Evolutionary conservation across 1,140 invertebrate genomes (phyloP), one percentile per base, ranked within the genome.

Genomic region (Penaeus japonicus): DNA sequence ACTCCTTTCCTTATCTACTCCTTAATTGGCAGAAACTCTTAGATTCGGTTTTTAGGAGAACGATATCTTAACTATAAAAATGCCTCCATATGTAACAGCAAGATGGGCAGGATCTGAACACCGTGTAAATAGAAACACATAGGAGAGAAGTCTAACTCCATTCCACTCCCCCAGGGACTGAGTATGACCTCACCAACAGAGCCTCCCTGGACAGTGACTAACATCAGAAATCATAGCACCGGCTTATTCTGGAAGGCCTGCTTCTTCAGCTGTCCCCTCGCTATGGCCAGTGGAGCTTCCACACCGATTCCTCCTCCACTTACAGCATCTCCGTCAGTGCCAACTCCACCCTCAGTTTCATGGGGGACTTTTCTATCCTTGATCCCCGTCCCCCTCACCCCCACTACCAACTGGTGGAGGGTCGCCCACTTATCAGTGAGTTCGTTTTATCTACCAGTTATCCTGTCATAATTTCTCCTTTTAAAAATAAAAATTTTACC

Each of bases 351-450:
- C 75, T 89, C 27, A 89, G 62, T 39, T 89, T 55, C 35, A n/a
- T 89, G 0, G 87, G 87, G 5, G 82, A 78, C 10, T 85, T 89
- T 57, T 80, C 87, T 55, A 54, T 85, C 39, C 59, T 89, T 7
- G 87, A 89, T 47, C 82, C 83, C 18, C 84, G 82, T 0, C 87
- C 87, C 18, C 87, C 87, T 17, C 87, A 89, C 18, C 87, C 87
- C n/a, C 87, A 89, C 77, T 89, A 85, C 87, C 24, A 75, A 3
- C 57, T 35, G 4, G 62, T 79, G 20, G 77, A 84, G 15, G 87
- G 87, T 22, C 35, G 65, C 18, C 87, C 87, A 4, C 87, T 89
- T 17, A 85, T 70, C 55, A 75, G 87, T 89, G 30, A 88, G 79
- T 55, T 15, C 47, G 15, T 15, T 12, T 47, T 15, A 7, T 47